These are phyloP conservation scores for Pterocles orientalis DNA, from an alignment of 2,113 vertebrate species.

Conservation along the genomic window DNA sequence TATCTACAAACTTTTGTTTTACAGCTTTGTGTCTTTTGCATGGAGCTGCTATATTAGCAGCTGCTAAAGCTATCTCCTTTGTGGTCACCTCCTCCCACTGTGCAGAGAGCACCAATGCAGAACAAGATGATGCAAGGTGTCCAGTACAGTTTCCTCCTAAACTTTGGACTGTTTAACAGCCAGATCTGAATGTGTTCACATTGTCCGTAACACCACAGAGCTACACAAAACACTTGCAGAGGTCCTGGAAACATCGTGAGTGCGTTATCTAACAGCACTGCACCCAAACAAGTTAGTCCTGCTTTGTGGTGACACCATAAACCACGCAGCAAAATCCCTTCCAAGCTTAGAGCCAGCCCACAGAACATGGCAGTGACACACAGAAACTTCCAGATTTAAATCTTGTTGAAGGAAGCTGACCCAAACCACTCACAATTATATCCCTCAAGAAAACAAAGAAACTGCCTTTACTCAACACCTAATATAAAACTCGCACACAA, in stretches of 20 bases:
- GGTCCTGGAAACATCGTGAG: not conserved
- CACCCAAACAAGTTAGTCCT: rapidly evolving
- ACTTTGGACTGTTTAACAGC: not conserved
- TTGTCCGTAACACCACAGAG: not conserved
- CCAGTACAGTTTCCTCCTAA: not conserved
- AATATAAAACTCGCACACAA: not conserved
- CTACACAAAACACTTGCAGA: not conserved
- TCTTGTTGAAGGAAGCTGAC: rapidly evolving
- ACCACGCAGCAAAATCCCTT: not conserved
- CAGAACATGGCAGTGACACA: not conserved
- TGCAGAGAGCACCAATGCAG: not conserved
- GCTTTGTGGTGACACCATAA: not conserved
- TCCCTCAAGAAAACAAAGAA: not conserved
- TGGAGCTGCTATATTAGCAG: not conserved
- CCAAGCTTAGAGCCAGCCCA: rapidly evolving
- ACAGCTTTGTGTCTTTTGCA: not conserved
- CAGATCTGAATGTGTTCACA: not conserved
- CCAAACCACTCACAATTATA: not conserved
- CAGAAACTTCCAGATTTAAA: not conserved
- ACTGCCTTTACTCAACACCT: not conserved
- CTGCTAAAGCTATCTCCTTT: not conserved
- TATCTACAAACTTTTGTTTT: not conserved
- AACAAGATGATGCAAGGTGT: not conserved
- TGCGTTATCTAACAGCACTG: not conserved
- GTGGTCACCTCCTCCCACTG: not conserved